Conservation (phyloP, 2,113 vertebrate species). For the Paracanthobrama guichenoti region DNA sequence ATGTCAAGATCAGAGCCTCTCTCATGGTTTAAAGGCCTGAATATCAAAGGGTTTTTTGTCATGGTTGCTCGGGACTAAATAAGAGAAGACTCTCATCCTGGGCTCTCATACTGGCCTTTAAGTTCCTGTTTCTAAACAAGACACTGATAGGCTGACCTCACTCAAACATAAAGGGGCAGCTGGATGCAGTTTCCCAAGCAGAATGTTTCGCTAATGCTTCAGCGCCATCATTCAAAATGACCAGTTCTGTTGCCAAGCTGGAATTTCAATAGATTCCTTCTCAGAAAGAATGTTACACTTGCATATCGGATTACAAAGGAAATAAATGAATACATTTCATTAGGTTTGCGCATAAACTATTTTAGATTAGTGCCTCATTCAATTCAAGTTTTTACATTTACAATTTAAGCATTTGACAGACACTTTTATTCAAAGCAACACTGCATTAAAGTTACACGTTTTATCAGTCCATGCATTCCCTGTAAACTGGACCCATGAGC, state of each 20-base stretch:
- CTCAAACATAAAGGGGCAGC: constrained; percentile 36
- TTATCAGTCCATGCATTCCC: neutral
- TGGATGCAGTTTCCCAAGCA: constrained; percentile 57
- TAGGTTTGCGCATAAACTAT: neutral
- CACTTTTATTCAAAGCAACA: neutral
- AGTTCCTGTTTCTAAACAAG: constrained; percentile 65
- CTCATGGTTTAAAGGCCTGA: constrained; percentile 72
- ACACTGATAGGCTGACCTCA: constrained; percentile 70
- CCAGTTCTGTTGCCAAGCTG: constrained; percentile 58
- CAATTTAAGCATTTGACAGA: neutral
- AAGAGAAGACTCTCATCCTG: constrained; percentile 59
- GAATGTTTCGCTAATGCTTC: constrained; percentile 63
- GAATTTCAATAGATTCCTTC: constrained; percentile 52
- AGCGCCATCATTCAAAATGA: constrained; percentile 63
- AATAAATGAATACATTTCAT: neutral
- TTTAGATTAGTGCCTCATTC: neutral
- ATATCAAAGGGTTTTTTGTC: constrained; percentile 74
- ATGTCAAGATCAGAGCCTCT: constrained; percentile 81
- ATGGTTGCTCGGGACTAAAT: constrained; percentile 73
- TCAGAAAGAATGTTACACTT: constrained; percentile 28
- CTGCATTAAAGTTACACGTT: no score
- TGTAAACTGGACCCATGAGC: neutral
- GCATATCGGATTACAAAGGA: neutral
- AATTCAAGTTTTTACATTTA: neutral
- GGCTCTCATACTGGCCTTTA: constrained; percentile 74